Percentiles rank a stretch among this genome's conserved stretches.
Conservation (phyloP, 1,140 invertebrate species). For the Nilaparvata lugens region DNA sequence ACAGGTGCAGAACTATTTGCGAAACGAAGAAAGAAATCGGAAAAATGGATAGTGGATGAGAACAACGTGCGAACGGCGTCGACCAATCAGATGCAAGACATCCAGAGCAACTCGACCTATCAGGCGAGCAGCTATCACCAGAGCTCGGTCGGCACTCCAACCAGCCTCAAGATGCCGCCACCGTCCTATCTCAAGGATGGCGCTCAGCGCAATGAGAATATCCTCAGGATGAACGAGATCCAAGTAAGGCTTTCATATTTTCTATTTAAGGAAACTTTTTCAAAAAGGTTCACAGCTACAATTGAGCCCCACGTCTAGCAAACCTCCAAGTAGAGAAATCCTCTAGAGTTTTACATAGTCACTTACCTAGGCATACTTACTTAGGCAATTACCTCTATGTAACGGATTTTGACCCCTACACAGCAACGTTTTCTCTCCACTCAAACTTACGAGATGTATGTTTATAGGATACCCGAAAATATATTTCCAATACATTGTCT, state of each 20-base stretch:
- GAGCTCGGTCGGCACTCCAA: conserved; percentile 32
- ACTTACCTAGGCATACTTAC: no score
- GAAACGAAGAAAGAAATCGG: conserved; percentile 72
- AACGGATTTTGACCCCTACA: no score
- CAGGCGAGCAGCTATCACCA: conserved; percentile 7
- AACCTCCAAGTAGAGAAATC: no score
- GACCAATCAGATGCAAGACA: conserved; percentile 26
- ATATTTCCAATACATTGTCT: no score
- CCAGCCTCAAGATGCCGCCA: conserved; percentile 31
- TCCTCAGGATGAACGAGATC: conserved; percentile 44
- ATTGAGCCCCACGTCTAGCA: no score
- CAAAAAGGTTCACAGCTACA: no score
- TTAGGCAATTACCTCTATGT: no score
- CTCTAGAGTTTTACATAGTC: no score
- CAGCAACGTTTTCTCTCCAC: no score
- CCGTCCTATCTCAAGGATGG: conserved; percentile 37
- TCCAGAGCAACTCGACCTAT: conserved; percentile 25
- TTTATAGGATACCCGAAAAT: no score
- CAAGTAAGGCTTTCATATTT: conserved; percentile 33
- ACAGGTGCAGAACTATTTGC: conserved; percentile 77
- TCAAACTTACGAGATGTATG: no score
- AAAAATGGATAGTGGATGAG: conserved; percentile 81
- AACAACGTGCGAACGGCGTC: conserved; percentile 38
- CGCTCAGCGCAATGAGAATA: conserved; percentile 37
- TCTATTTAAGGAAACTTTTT: no score